Base-by-base conservation (phyloP, 2,888 invertebrate species). In the Tanypteryx hageni region DNA sequence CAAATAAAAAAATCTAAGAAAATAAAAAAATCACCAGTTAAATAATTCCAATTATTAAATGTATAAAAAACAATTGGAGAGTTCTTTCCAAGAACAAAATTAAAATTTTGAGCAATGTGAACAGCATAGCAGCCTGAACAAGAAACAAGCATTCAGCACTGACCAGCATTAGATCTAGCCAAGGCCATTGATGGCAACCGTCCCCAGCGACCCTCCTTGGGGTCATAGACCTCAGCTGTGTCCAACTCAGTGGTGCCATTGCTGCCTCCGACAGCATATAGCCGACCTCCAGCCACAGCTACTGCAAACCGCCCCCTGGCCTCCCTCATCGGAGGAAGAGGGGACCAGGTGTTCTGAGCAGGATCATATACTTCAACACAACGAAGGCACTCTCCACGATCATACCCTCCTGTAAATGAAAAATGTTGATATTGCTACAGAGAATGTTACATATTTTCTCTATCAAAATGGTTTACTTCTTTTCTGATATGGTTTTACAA, bases 231-330 rank as follows among this genome's bases (percentile, higher is more conserved):
- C 94, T 98, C 97, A 4, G 97, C 97, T 0, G 97, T 97, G 93
- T 97, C 97, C 93, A 98, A 96, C 95, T 98, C 98, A 16, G 96
- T 96, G 93, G 97, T 97, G 0, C 98, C 98, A 95, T 98, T 98
- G 94, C 97, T 97, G 68, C 98, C 98, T 92, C 98, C 98, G 91
- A 98, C 96, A 68, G 97, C 98, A 95, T 97, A 98, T n/a, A 98
- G 96, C 93, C 96, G 96, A 93, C 96, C 97, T 86, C 96, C 95
- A 16, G 97, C 95, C 76, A 97, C 96, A 22, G 97, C 97, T 68
- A 97, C 97, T 94, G 97, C 97, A 95, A 98, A 98, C 58, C 98
- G 96, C 0, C 98, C 98, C 93, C 98, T 96, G 92, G 97, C 96
- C 93, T 97, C 96, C 92, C 96, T 96, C 98, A 98, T 98, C 93